Evolutionary conservation across 2,797 vertebrate genomes (phyloP), one percentile per base, ranked within the genome.

Genomic region (Artibeus lituratus): DNA sequence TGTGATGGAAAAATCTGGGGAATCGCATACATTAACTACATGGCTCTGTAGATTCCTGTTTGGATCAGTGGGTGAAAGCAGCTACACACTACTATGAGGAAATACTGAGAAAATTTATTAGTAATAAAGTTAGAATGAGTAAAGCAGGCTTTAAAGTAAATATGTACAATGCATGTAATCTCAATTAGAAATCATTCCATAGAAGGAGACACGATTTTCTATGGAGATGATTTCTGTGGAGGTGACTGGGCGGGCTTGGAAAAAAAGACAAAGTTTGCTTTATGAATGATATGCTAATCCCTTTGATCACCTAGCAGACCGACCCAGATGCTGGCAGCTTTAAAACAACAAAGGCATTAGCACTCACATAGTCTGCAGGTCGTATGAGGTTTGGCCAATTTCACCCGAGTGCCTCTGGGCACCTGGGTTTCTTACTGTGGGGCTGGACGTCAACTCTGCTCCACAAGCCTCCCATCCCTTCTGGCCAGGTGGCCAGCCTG

Each of bases 81-180:
- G 29, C 49, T 55, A 32, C 14, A 9, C 5, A 3, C 6, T 72
- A 24, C 47, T 82, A 1, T 47, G 57, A 95, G 42, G 57, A 87
- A 87, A n/a, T 59, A 69, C 11, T 76, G 72, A 82, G 29, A 89
- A 70, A 51, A 67, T 39, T 12, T 86, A 15, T n/a, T 73, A 57
- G 51, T 81, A 18, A 35, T 62, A 67, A 74, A 76, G 19, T 80
- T 93, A 55, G 26, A 59, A 78, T 86, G 73, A 67, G 44, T 62
- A 65, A 67, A 84, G 53, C 37, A 73, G n/a, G 21, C 88, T 90
- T 88, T 49, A 81, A 51, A 92, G 59, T 80, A 93, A 59, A 57
- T 67, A 32, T 82, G 5, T 44, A 10, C 9, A 51, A 12, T 10
- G 0, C 53, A 21, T 37, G 7, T 49, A 18, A 39, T 19, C 16